Conservation (phyloP, 92 coral and sea anemone species). For the Anthopleura xanthogrammica region DNA sequence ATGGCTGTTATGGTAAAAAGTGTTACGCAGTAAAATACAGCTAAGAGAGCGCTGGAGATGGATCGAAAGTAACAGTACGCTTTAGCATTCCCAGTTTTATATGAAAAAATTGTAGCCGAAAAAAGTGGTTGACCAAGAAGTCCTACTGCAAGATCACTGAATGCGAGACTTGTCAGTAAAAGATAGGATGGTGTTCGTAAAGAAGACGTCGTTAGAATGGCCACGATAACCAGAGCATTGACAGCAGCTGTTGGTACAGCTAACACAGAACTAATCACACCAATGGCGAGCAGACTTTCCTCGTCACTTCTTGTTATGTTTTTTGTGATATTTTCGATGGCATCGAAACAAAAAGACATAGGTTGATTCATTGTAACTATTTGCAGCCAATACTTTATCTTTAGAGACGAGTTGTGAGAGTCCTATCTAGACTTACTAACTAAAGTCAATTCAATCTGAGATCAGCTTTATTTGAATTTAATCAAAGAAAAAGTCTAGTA, state of each 20-base stretch:
- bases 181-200: conserved; percentile 4
- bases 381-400: too few species aligned
- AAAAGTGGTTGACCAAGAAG: neutral
- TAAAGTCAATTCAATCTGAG: too few species aligned
- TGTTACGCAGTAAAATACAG: conserved; percentile 3
- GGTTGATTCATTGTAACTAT: neutral
- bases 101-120: neutral
- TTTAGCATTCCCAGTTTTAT: neutral
- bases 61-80: neutral
- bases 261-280: neutral
- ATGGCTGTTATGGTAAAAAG: conserved; percentile 5
- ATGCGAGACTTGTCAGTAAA: neutral
- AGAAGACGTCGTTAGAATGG: conserved; percentile 13
- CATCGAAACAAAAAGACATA: neutral
- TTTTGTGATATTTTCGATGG: too few species aligned
- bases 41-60: neutral
- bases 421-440: too few species aligned
- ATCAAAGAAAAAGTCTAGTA: too few species aligned
- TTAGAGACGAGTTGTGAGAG: neutral
- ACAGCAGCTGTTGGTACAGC: conserved; percentile 10
- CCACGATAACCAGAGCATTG: conserved; percentile 9
- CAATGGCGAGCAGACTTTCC: neutral
- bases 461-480: too few species aligned
- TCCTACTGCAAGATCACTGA: conserved; percentile 4
- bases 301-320: neutral